Evolutionary conservation across 2,797 vertebrate species (phyloP), one percentile per base, ranked within the genome.

Genomic region (Danio kyathit): DNA sequence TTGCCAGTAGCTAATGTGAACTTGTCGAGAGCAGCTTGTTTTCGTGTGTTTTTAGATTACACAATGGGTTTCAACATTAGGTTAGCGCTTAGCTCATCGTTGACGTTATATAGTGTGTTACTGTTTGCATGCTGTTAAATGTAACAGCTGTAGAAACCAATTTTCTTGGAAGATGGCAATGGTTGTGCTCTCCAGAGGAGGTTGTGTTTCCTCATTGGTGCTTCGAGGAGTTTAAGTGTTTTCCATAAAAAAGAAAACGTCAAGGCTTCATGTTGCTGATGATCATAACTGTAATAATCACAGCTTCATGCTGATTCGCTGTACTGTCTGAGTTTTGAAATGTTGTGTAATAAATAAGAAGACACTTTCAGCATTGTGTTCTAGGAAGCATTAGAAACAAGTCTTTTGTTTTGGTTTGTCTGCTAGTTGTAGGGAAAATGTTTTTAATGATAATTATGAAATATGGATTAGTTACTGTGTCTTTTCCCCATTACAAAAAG

Each of bases 21-120:
- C 52, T 77, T 64, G 40, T 66, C 11, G 7, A 73, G 14, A 38
- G 40, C 59, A 19, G 49, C 69, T 73, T 73, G 78, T 74, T 74
- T 80, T 54, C 13, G 17, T 44, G 17, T 56, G n/a, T 54, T 38
- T 61, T 73, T 74, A 2, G 61, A 12, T 65, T 80, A 48, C 16
- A 65, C 11, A 65, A 74, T 63, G 48, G 48, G 13, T 16, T 41
- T 65, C 41, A 21, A 64, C 40, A 46, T 52, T 6, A 41, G 7
- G 56, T 51, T 7, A 11, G 21, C 8, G 43, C 3, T 63, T 73
- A 6, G 49, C 19, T 57, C 21, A 66, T 64, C 6, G 7, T 40
- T 54, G 59, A 46, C 40, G 19, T 17, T 19, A n/a, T 16, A 46
- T n/a, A 29, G 16, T 19, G 8, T 56, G 48, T 46, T 65, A 38